Evolutionary conservation across 2,797 vertebrate species (phyloP).

Genomic region (Pangasius sanitwongsei): DNA sequence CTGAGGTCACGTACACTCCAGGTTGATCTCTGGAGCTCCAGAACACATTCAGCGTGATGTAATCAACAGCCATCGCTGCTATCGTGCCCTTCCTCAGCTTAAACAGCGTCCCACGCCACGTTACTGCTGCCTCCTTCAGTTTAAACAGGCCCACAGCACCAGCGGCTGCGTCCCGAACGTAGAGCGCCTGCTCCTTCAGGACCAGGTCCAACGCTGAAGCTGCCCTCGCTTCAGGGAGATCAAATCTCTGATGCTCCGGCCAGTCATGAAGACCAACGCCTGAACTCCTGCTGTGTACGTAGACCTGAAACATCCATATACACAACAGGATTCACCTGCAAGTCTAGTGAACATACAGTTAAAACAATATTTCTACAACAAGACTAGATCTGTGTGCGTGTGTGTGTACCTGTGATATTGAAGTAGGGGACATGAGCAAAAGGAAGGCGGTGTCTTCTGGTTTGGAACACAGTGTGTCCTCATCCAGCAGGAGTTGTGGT

Average conservation of each 20-base stretch:
- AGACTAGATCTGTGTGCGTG: not conserved
- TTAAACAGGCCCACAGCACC: slow-evolving; percentile 74
- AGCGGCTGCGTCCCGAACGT: slow-evolving; percentile 73
- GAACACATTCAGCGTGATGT: slow-evolving; percentile 84
- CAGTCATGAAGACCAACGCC: slow-evolving; percentile 60
- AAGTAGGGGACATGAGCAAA: slow-evolving; percentile 74
- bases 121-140: slow-evolving; percentile 65
- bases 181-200: slow-evolving; percentile 73
- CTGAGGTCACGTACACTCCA: slow-evolving; percentile 76
- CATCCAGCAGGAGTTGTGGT: slow-evolving; percentile 67
- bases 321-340: not conserved
- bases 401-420: slow-evolving; percentile 78
- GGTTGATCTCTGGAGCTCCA: slow-evolving; percentile 81
- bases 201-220: slow-evolving; percentile 79
- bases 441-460: slow-evolving; percentile 74
- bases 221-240: slow-evolving; percentile 70
- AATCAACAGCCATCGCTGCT: slow-evolving; percentile 84
- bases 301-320: slow-evolving; percentile 70
- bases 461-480: slow-evolving; percentile 76
- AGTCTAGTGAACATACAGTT: too few relatives aligned
- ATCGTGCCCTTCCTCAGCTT: slow-evolving; percentile 69
- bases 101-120: slow-evolving; percentile 69
- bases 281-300: slow-evolving; percentile 75
- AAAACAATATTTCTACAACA: not conserved
- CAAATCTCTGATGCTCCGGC: slow-evolving; percentile 60